Evolutionary conservation across 2,888 invertebrate genomes (phyloP).

Genomic region (Agonopterix subpropinquella): DNA sequence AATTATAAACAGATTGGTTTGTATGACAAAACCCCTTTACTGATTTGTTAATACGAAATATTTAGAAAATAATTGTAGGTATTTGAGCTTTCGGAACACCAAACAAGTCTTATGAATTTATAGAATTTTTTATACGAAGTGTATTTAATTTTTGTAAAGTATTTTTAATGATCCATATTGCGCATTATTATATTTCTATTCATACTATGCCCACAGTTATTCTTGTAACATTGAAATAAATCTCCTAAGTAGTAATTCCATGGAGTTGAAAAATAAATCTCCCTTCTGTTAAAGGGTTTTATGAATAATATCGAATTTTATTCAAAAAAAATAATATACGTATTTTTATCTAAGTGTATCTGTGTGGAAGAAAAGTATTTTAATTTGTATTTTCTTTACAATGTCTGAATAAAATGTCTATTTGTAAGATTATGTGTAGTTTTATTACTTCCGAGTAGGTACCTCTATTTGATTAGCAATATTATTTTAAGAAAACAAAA

Average conservation of each 20-base stretch:
- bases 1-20: neutral
- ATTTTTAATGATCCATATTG: conserved; percentile 9
- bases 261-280: conserved; percentile 21
- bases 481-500: no score
- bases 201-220: conserved; percentile 35
- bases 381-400: conserved; percentile 70
- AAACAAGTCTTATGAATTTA: conserved; percentile 64
- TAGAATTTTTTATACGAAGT: conserved; percentile 32
- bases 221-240: conserved; percentile 20
- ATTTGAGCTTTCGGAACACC: conserved; percentile 55
- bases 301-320: conserved; percentile 52
- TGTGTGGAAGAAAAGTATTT: conserved; percentile 52
- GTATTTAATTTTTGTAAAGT: conserved; percentile 8
- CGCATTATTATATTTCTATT: conserved; percentile 8
- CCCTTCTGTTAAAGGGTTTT: conserved; percentile 37
- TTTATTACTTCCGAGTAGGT: conserved; percentile 16
- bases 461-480: no score
- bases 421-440: conserved; percentile 49
- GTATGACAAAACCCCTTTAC: neutral
- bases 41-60: neutral
- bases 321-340: conserved; percentile 50
- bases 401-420: conserved; percentile 69
- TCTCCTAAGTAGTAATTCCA: conserved; percentile 31
- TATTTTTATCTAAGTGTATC: conserved; percentile 66
- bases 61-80: neutral